Evolutionary conservation across 2,113 vertebrate species (phyloP).

Genomic region (Myiagra hebetior): DNA sequence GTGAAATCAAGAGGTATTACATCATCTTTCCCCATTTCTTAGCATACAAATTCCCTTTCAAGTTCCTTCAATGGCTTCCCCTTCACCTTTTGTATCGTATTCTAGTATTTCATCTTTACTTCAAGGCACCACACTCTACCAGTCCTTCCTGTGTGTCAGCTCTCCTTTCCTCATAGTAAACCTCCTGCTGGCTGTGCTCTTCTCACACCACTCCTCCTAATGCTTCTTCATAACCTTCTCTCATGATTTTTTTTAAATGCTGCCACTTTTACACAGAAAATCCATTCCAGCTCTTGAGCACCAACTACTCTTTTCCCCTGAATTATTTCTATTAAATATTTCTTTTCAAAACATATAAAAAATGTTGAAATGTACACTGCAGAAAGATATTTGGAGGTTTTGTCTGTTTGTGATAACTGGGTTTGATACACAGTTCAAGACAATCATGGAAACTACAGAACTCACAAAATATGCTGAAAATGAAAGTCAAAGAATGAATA

Average conservation of each 20-base stretch:
- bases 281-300: not conserved
- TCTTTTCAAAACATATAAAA: not conserved
- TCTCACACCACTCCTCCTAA: not conserved
- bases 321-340: not conserved
- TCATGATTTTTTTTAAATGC: constrained; percentile 2
- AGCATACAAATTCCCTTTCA: not conserved
- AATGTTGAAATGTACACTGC: not conserved
- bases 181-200: not conserved
- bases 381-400: not conserved
- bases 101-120: constrained; percentile 17
- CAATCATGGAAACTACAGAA: not conserved
- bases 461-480: not conserved
- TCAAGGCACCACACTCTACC: constrained; percentile 6
- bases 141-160: not conserved
- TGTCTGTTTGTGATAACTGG: not conserved
- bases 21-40: not conserved
- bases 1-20: not conserved
- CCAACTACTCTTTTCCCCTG: not conserved
- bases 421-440: not conserved
- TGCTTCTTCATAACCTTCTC: not conserved
- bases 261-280: not conserved
- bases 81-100: not conserved
- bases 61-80: constrained; percentile 8
- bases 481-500: not conserved
- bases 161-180: not conserved